These are phyloP conservation scores for Eupristina koningsbergeri DNA, from an alignment of 1,140 invertebrate genomes.

Conservation along the genomic window DNA sequence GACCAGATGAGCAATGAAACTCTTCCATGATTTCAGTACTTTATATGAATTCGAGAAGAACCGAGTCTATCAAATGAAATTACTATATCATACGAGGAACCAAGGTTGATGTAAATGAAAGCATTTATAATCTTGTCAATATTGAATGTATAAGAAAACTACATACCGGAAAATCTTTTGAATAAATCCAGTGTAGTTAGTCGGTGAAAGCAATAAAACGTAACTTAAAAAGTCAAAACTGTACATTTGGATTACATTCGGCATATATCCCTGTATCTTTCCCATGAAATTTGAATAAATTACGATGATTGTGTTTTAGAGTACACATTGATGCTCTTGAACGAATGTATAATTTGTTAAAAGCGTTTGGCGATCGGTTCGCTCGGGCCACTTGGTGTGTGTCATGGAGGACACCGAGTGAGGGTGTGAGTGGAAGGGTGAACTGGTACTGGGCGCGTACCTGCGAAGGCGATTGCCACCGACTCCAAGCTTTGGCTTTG, in stretches of 20 bases:
- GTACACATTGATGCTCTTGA: too few species aligned
- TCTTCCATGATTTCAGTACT: conserved; percentile 39
- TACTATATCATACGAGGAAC: conserved; percentile 5
- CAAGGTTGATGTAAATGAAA: not conserved
- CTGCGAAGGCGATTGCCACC: conserved; percentile 13
- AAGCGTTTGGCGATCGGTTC: too few species aligned
- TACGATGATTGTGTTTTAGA: too few species aligned
- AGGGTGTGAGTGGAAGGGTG: not conserved
- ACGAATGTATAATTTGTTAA: too few species aligned
- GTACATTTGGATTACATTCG: too few species aligned
- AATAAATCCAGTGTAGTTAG: not conserved
- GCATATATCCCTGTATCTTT: too few species aligned
- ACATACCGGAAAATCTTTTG: not conserved
- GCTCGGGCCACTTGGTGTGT: too few species aligned
- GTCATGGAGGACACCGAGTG: too few species aligned
- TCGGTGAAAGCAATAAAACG: too few species aligned
- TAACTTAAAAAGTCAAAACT: too few species aligned
- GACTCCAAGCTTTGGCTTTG: not conserved
- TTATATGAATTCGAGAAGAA: conserved; percentile 7
- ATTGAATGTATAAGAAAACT: not conserved
- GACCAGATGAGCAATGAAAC: conserved; percentile 43
- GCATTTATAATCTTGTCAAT: not conserved
- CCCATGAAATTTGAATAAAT: too few species aligned
- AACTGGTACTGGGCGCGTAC: not conserved
- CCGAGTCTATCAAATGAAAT: not conserved